Percentiles rank a stretch among this genome's conserved stretches.
Evolutionary conservation across 64 coral and sea anemone genomes (phyloP).

Genomic region (Pocillopora verrucosa): DNA sequence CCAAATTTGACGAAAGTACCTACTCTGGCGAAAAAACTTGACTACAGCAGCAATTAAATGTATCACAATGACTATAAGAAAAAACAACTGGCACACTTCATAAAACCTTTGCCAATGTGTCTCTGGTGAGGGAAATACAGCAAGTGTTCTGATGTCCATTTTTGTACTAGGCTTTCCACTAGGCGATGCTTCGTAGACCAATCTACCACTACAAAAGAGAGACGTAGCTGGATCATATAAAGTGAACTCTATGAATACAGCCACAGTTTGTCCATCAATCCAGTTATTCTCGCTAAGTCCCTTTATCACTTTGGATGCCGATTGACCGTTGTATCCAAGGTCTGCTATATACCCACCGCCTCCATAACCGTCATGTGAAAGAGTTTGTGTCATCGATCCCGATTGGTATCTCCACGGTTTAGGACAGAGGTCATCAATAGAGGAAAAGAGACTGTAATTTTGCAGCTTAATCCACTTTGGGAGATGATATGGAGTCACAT

Average conservation of each 20-base stretch:
- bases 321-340: slow-evolving; percentile 57
- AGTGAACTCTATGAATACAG: slow-evolving; percentile 61
- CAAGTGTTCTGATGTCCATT: slow-evolving; percentile 12
- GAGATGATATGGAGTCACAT: background rate
- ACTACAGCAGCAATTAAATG: slow-evolving; percentile 42
- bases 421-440: slow-evolving; percentile 34
- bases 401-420: slow-evolving; percentile 61
- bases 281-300: slow-evolving; percentile 26
- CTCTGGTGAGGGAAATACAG: slow-evolving; percentile 39
- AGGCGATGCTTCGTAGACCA: slow-evolving; percentile 45
- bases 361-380: slow-evolving; percentile 42
- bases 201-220: slow-evolving; percentile 40
- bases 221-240: slow-evolving; percentile 64
- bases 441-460: background rate
- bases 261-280: slow-evolving; percentile 55
- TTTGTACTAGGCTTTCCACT: slow-evolving; percentile 2
- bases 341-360: slow-evolving; percentile 73
- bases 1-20: slow-evolving; percentile 54
- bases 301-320: slow-evolving; percentile 8
- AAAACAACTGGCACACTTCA: slow-evolving; percentile 61
- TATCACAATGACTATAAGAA: slow-evolving; percentile 40
- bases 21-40: slow-evolving; percentile 35
- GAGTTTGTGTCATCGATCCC: background rate
- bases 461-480: slow-evolving; percentile 39
- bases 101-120: slow-evolving; percentile 24